Base-by-base conservation (phyloP, 2,113 vertebrate species). In the Thunnus maccoyii region DNA sequence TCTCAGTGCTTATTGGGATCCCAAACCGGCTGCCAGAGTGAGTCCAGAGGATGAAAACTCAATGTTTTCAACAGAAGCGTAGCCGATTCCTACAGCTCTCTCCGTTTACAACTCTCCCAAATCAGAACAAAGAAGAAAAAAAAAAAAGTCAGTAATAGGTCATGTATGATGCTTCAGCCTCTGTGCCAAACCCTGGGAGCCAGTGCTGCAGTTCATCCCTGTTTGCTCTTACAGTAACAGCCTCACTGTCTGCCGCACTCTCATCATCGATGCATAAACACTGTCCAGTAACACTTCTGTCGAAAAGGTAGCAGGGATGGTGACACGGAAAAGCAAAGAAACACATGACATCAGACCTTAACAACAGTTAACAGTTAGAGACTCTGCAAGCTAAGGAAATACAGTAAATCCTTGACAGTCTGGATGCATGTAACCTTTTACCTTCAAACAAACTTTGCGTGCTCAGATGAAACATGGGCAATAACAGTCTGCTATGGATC, bases 21-120 rank as follows among this genome's bases (percentile, higher is more conserved):
- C 70, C 82, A 78, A 76, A 70, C 72, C 11, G 27, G 50, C 36
- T 25, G 61, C 80, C 80, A 70, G 63, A 68, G 62, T 76, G 64
- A 65, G 71, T 51, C 20, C 63, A 75, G 87, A 85, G 72, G 64
- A 47, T 46, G 50, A 67, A 47, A 82, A 75, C 67, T 2, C 41
- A 57, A 55, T 0, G 54, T 73, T 72, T 82, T 66, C 52, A 5
- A 74, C 63, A 66, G 62, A 66, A 61, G 63, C 51, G 41, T 11
- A 22, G 44, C 30, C 56, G 41, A 65, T 9, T 36, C 7, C 44
- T 32, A 48, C 30, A 69, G 67, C 85, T 54, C 48, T 55, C 32
- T 78, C 46, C 68, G 9, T 56, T 80, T 36, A 41, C 30, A 41
- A 54, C 46, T 87, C 91, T 93, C 90, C 88, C 91, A 88, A 91